phyloP scores from a whole-genome alignment of 2,888 invertebrate species.

The Plebejus argus region DNA sequence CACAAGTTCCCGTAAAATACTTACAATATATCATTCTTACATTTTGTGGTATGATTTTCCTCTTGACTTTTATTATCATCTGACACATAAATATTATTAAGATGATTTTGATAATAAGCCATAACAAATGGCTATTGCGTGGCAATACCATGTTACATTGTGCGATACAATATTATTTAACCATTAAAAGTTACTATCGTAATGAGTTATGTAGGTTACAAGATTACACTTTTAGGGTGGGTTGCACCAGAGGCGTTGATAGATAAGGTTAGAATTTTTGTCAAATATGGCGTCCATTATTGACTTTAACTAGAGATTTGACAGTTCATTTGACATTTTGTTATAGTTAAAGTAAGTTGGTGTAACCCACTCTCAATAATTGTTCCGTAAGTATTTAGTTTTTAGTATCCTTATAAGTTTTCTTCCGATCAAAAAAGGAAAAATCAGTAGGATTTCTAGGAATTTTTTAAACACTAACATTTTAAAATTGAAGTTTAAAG shows the following conservation, averaged over 20 bases:
- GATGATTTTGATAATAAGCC: conserved; percentile 19
- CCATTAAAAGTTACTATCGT: neutral
- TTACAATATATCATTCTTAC: conserved; percentile 27
- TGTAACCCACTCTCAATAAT: too few species aligned
- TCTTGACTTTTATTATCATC: conserved; percentile 22
- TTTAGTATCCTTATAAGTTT: too few species aligned
- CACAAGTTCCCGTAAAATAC: conserved; percentile 24
- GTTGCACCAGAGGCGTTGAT: too few species aligned
- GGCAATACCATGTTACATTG: neutral
- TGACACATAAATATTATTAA: conserved; percentile 19
- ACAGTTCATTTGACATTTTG: too few species aligned
- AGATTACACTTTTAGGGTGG: neutral
- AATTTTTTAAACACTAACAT: neutral
- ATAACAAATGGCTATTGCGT: conserved; percentile 2
- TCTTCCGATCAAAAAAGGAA: too few species aligned
- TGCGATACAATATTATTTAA: neutral
- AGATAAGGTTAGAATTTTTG: too few species aligned
- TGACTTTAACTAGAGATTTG: too few species aligned
- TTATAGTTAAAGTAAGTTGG: too few species aligned
- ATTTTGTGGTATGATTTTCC: conserved; percentile 19
- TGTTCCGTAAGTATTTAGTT: too few species aligned
- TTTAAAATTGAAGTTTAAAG: neutral
- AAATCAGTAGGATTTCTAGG: neutral
- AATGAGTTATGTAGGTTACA: neutral
- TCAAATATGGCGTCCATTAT: too few species aligned